A percentile compares a stretch with the other conserved stretches of the same genome.
Conservation (phyloP, 30 jellyfish, hydroid and myxozoan genomes). For the Aurelia aurita region DNA sequence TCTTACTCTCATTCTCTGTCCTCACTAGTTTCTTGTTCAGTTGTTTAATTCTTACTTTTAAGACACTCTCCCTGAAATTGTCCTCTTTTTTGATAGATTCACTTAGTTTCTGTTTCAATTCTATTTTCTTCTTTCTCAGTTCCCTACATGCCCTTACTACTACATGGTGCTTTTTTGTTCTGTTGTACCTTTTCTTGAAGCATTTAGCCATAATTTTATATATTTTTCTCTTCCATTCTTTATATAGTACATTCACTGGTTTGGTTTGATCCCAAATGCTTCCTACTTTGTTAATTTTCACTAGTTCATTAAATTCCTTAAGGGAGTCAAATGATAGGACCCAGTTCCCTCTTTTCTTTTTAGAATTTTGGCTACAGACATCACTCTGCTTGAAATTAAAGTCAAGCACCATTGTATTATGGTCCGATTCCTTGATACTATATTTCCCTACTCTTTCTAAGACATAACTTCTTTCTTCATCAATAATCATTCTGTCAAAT, state of each 20-base stretch:
- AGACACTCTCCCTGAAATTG: slow-evolving; percentile 2
- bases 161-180: slow-evolving; percentile 3
- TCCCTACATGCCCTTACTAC: slow-evolving; percentile 3
- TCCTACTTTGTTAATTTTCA: slow-evolving; percentile 4
- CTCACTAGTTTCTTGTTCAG: too few species aligned
- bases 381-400: slow-evolving; percentile 6
- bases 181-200: slow-evolving; percentile 21
- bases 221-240: slow-evolving; percentile 19
- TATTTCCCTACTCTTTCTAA: neutral
- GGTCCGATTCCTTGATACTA: slow-evolving; percentile 52
- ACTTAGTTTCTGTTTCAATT: too few species aligned
- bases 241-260: slow-evolving; percentile 5
- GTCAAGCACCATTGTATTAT: slow-evolving; percentile 24
- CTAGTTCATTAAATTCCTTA: slow-evolving; percentile 9
- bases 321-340: slow-evolving; percentile 15
- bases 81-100: slow-evolving; percentile 11
- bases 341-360: slow-evolving; percentile 14
- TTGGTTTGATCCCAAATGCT: slow-evolving; percentile 9
- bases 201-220: too few species aligned
- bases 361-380: slow-evolving; percentile 7
- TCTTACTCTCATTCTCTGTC: too few species aligned
- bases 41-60: slow-evolving; percentile 30
- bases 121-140: slow-evolving; percentile 13
- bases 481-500: slow-evolving; percentile 2
- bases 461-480: slow-evolving; percentile 26